Conservation (phyloP, 2,113 vertebrate species). For the Burhinus bistriatus region DNA sequence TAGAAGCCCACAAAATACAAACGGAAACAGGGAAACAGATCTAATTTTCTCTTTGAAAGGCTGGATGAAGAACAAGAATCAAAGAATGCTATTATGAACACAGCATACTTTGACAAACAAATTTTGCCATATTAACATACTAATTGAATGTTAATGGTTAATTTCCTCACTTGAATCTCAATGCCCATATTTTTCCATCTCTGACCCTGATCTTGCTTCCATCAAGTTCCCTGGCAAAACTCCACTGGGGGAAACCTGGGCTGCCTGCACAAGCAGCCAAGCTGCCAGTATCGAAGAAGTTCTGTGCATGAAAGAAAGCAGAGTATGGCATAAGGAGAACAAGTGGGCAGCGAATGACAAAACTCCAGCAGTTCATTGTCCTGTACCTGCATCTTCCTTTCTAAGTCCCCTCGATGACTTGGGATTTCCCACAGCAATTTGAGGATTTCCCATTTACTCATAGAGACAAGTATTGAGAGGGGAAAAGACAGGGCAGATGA, state of each 20-base stretch:
- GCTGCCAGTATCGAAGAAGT: not conserved
- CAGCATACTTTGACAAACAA: not conserved
- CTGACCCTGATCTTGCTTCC: not conserved
- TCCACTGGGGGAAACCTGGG: not conserved
- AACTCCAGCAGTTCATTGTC: not conserved
- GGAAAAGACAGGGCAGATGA: not conserved
- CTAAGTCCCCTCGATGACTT: not conserved
- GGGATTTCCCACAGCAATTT: not conserved
- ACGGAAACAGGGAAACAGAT: not conserved
- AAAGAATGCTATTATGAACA: not conserved
- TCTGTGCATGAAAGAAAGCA: not conserved
- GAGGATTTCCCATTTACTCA: not conserved
- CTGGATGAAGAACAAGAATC: not conserved
- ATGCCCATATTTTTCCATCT: not conserved
- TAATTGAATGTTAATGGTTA: not conserved
- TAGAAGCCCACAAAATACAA: not conserved
- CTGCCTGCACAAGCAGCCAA: not conserved
- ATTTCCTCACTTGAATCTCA: not conserved
- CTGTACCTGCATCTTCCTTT: not conserved
- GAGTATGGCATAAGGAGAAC: not conserved
- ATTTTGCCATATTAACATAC: not conserved
- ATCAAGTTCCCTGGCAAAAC: not conserved
- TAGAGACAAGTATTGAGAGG: not conserved
- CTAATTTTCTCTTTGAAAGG: not conserved
- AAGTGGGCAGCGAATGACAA: not conserved